These are phyloP conservation scores for Melanostoma mellinum DNA, from an alignment of 2,888 invertebrate genomes.

Conservation along the genomic window DNA sequence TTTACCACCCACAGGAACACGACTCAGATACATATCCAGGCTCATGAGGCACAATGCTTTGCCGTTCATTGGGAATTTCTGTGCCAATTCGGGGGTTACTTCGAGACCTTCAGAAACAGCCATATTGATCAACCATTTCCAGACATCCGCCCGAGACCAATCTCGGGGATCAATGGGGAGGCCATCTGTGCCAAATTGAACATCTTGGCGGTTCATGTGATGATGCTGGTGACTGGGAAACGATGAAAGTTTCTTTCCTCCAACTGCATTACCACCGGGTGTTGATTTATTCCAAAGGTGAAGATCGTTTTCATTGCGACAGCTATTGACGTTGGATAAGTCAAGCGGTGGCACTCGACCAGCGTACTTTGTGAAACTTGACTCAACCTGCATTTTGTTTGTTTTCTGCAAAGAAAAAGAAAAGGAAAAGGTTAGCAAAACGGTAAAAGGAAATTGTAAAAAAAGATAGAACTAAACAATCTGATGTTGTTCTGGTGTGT, in stretches of 20 bases:
- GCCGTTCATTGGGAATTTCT: constrained; percentile 90
- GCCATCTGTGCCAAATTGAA: constrained; percentile 78
- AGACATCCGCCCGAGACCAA: constrained; percentile 88
- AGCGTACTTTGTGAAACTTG: constrained; percentile 79
- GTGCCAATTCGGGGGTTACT: constrained; percentile 80
- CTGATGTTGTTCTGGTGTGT: not conserved
- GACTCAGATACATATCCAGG: constrained; percentile 87
- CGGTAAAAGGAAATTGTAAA: not conserved
- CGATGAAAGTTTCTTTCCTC: constrained; percentile 57
- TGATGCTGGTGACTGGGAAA: constrained; percentile 58
- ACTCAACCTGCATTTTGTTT: constrained; percentile 80
- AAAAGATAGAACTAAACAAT: not conserved
- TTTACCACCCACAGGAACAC: constrained; percentile 88
- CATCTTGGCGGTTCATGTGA: constrained; percentile 65
- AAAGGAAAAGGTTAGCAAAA: constrained; percentile 25
- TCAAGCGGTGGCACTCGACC: constrained; percentile 81
- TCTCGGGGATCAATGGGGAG: constrained; percentile 86
- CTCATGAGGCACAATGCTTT: constrained; percentile 91
- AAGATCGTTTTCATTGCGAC: constrained; percentile 77
- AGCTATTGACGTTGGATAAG: constrained; percentile 79
- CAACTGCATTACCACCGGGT: constrained; percentile 55
- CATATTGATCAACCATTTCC: constrained; percentile 85
- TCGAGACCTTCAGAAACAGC: constrained; percentile 83
- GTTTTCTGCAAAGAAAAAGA: constrained; percentile 49
- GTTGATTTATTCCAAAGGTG: constrained; percentile 74